Evolutionary conservation across 2,797 vertebrate genomes (phyloP), one percentile per base, ranked within the genome.

Genomic region (Columba guinea): DNA sequence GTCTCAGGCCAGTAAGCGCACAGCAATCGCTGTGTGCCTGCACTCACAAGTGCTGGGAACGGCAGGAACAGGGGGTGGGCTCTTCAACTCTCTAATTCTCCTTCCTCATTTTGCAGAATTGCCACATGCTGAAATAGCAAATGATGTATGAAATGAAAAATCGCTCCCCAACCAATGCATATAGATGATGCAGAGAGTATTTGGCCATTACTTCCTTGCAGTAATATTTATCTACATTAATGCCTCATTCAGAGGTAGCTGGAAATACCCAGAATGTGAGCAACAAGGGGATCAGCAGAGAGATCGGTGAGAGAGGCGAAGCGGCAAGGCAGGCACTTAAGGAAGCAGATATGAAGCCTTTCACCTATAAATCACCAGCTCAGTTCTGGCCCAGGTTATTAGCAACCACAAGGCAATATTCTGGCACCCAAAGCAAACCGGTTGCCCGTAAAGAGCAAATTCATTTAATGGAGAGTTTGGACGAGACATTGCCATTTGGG

Each of bases 131-230:
- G 92, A 89, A 96, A 96, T 87, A 94, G 88, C 65, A 96, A 96
- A 96, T 95, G 91, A 94, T 94, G 94, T 95, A 95, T 95, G 93
- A 97, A 96, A 96, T 97, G 93, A 97, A 97, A 96, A 94, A 96
- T 94, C 24, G 2, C 78, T 95, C 91, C 93, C 86, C 68, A 83
- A 83, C 91, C 91, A 95, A 90, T 80, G 88, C 86, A 94, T 91
- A 89, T 64, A 90, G 91, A 96, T 90, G 77, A 94, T 90, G 78
- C 92, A 94, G 86, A 89, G 86, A 90, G 71, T 89, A 90, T 92
- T 93, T 95, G 86, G 88, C 84, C 81, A 73, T 97, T 91, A 95
- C 78, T 90, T 91, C 46, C 48, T 82, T 80, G 84, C 91, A 95
- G 94, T 92, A 94, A 87, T 93, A 95, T 95, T 96, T 96, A 94